These are phyloP conservation scores for Lepetodrilus schrolli DNA, from an alignment of 2,888 invertebrate species.

Conservation along the genomic window DNA sequence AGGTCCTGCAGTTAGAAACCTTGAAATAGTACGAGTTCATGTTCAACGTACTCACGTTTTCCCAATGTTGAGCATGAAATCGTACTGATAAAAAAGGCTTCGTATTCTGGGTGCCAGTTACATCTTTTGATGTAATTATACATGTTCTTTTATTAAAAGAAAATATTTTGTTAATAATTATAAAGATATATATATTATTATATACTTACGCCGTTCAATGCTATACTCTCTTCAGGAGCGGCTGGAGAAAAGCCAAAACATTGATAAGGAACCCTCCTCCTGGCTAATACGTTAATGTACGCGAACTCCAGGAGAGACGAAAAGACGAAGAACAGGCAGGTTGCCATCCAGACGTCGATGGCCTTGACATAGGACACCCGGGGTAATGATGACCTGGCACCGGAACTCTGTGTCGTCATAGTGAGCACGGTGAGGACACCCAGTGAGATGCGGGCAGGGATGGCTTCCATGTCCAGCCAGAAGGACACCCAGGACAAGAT, in stretches of 20 bases:
- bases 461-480: constrained; percentile 73
- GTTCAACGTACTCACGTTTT: no score
- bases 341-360: constrained; percentile 61
- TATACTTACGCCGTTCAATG: constrained; percentile 10
- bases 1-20: no score
- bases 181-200: not conserved
- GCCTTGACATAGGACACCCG: constrained; percentile 65
- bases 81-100: no score
- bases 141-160: no score
- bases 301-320: constrained; percentile 60
- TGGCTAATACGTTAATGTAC: constrained; percentile 57
- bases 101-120: no score
- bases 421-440: constrained; percentile 62
- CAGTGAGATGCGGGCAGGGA: constrained; percentile 61
- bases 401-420: constrained; percentile 67
- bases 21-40: no score
- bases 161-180: no score
- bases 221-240: not conserved
- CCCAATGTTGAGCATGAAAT: no score
- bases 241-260: constrained; percentile 31
- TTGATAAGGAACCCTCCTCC: constrained; percentile 39
- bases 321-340: constrained; percentile 59
- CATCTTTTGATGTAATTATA: no score
- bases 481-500: constrained; percentile 83
- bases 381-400: constrained; percentile 59